Conservation (phyloP, 1,140 invertebrate genomes). For the Drosophila funebris region DNA sequence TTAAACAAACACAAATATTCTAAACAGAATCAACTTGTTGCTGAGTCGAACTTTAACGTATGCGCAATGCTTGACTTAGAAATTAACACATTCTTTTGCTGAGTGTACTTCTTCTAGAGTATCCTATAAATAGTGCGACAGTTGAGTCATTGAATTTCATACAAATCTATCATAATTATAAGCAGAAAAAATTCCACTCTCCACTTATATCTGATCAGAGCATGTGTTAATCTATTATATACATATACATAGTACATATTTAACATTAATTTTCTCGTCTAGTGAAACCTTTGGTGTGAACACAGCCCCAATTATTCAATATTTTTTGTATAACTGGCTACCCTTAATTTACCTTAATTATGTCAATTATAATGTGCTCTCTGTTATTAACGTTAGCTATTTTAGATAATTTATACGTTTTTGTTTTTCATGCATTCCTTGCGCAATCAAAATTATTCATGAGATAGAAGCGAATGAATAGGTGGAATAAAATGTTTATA, state of each 20-base stretch:
- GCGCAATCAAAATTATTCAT: not conserved
- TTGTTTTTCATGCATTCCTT: not conserved
- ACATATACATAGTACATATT: not conserved
- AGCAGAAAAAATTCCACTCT: not conserved
- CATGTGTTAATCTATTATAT: conserved; percentile 10
- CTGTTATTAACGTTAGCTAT: conserved; percentile 8
- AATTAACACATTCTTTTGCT: conserved; percentile 17
- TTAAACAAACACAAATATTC: not conserved
- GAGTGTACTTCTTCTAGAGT: not conserved
- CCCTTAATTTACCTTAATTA: conserved; percentile 20
- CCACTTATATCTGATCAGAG: not conserved
- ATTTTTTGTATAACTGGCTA: not conserved
- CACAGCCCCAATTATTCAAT: not conserved
- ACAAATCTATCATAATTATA: conserved; percentile 7
- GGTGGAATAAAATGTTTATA: not conserved
- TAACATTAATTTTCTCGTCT: not conserved
- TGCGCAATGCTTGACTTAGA: conserved; percentile 1
- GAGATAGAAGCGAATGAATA: not conserved
- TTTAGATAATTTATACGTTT: not conserved
- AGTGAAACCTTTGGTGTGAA: conserved; percentile 5
- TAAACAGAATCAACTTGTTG: not conserved
- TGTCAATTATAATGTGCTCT: conserved; percentile 17
- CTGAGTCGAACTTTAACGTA: not conserved
- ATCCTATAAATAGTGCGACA: conserved; percentile 22
- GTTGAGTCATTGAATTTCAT: conserved; percentile 16